These are phyloP conservation scores for Nebria brevicollis DNA, from an alignment of 2,888 invertebrate species.

Conservation along the genomic window DNA sequence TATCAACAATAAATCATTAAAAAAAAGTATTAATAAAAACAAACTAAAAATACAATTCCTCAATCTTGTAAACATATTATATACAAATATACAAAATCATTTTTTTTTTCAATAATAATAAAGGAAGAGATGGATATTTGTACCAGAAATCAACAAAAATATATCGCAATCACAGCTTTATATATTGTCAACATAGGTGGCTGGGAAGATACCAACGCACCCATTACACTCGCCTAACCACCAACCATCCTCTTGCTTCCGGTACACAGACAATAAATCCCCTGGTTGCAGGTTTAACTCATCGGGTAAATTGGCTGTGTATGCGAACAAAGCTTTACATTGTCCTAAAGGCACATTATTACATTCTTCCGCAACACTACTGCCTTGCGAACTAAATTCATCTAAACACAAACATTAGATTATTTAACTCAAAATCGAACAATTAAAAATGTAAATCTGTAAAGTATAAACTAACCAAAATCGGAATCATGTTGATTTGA, in stretches of 20 bases:
- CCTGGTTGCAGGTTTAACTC: conserved; percentile 79
- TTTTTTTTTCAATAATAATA: conserved; percentile 12
- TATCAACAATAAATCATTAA: background rate
- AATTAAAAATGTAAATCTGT: background rate
- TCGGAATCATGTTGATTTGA: conserved; percentile 89
- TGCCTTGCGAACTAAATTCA: conserved; percentile 83
- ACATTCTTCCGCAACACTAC: conserved; percentile 61
- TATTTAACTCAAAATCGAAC: background rate
- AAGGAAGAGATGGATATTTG: conserved; percentile 22
- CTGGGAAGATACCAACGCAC: conserved; percentile 90
- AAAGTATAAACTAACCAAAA: conserved; percentile 68
- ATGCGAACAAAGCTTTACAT: conserved; percentile 88
- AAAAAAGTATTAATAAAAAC: background rate
- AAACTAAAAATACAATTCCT: background rate
- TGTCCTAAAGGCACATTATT: conserved; percentile 70
- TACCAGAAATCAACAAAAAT: conserved; percentile 21
- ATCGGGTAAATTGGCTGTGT: conserved; percentile 87
- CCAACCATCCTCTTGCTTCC: conserved; percentile 94
- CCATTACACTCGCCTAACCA: conserved; percentile 92
- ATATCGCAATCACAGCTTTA: conserved; percentile 21
- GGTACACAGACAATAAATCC: conserved; percentile 87
- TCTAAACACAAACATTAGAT: conserved; percentile 65
- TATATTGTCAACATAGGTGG: conserved; percentile 91
- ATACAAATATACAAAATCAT: conserved; percentile 42
- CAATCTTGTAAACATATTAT: conserved; percentile 21